A percentile compares a stretch with the other conserved stretches of the same genome.
These are phyloP conservation scores for Cavia aperea DNA, from an alignment of 2,113 vertebrate genomes.

Conservation along the genomic window DNA sequence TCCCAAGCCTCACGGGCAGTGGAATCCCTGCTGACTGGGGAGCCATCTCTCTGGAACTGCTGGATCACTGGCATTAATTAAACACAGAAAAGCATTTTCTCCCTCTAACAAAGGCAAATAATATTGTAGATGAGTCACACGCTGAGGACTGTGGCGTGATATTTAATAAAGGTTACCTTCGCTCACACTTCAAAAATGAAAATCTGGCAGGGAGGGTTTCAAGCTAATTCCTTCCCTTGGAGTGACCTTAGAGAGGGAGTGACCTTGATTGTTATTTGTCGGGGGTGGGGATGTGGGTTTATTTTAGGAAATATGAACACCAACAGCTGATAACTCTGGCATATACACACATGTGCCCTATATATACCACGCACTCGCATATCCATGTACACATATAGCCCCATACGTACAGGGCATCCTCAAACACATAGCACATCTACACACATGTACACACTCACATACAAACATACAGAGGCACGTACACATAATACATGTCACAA, in stretches of 20 bases:
- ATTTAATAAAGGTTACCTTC: slow-evolving; percentile 5
- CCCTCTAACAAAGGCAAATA: neutral
- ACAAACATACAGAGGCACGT: neutral
- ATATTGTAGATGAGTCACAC: neutral
- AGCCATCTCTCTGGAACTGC: neutral
- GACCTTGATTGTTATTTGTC: neutral
- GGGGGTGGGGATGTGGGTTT: neutral
- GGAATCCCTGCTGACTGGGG: neutral
- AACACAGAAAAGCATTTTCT: slow-evolving; percentile 29
- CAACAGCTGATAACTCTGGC: neutral
- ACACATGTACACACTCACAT: neutral
- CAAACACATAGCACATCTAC: neutral
- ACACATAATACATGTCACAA: neutral
- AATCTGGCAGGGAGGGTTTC: neutral
- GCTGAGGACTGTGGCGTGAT: neutral
- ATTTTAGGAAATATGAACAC: neutral
- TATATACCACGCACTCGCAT: neutral
- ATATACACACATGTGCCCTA: neutral
- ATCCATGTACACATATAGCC: neutral
- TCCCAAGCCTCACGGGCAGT: neutral
- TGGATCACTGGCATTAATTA: neutral
- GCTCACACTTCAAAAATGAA: neutral
- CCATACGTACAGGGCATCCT: neutral
- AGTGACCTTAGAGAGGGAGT: neutral
- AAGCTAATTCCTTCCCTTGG: neutral